A percentile compares a stretch with the other conserved stretches of the same genome.
phyloP scores from a whole-genome alignment of 2,797 vertebrate genomes.

The Ficedula albicollis region DNA sequence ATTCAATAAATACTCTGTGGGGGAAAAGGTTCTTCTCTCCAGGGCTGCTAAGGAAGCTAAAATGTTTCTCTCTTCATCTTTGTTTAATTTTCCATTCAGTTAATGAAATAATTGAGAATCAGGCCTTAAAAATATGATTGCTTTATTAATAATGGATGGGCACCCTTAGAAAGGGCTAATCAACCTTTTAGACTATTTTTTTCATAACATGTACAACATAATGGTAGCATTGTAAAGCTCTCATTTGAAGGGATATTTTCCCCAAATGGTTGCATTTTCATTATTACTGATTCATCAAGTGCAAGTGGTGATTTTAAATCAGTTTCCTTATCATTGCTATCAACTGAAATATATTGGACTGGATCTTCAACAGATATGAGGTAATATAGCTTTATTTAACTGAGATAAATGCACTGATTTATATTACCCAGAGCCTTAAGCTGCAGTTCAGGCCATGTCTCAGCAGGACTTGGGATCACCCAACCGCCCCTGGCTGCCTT shows the following conservation, averaged over 20 bases:
- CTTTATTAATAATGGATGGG: constrained; percentile 52
- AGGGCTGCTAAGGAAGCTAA: not conserved
- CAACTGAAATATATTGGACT: not conserved
- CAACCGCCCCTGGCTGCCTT: not conserved
- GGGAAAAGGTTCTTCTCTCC: not conserved
- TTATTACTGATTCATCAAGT: not conserved
- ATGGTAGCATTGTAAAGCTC: not conserved
- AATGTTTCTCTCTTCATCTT: constrained; percentile 24
- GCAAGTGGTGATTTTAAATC: not conserved
- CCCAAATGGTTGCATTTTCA: not conserved
- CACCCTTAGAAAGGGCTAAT: constrained; percentile 34
- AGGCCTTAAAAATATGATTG: constrained; percentile 7
- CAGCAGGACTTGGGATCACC: fast-evolving
- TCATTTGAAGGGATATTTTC: constrained; percentile 9
- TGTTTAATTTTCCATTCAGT: constrained; percentile 28
- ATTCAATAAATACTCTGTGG: not conserved
- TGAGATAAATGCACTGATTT: not conserved
- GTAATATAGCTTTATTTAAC: not conserved
- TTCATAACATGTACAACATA: constrained; percentile 14
- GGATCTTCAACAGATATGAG: not conserved
- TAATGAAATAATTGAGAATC: constrained; percentile 54
- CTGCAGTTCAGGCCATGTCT: not conserved
- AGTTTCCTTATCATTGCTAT: not conserved
- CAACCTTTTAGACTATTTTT: constrained; percentile 25
- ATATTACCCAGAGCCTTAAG: not conserved